These are phyloP conservation scores for Cardiocondyla obscurior DNA, from an alignment of 1,140 invertebrate genomes.

Conservation along the genomic window DNA sequence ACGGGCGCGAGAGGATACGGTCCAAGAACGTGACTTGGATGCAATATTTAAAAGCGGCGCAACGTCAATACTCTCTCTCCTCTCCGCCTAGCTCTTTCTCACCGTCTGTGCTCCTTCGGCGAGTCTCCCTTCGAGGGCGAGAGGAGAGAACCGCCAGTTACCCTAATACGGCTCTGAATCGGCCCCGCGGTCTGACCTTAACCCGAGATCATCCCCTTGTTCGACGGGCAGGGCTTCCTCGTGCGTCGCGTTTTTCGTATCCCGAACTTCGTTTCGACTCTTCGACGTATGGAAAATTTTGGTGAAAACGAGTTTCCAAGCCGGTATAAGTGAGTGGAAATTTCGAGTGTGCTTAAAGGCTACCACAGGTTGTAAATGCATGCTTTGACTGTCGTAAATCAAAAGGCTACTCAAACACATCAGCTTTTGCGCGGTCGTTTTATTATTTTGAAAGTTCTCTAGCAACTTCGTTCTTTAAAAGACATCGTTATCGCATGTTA, in stretches of 20 bases:
- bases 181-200: slow-evolving; percentile 72
- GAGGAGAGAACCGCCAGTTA: slow-evolving; percentile 17
- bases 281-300: slow-evolving; percentile 32
- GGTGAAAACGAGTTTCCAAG: neutral
- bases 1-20: slow-evolving; percentile 71
- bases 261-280: slow-evolving; percentile 60
- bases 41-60: slow-evolving; percentile 79
- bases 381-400: slow-evolving; percentile 21
- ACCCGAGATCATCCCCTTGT: slow-evolving; percentile 63
- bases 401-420: slow-evolving; percentile 32
- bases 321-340: neutral
- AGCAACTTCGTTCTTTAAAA: neutral
- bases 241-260: slow-evolving; percentile 35
- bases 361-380: neutral
- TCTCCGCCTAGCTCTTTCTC: slow-evolving; percentile 24
- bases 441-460: neutral
- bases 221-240: slow-evolving; percentile 3
- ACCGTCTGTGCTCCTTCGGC: neutral
- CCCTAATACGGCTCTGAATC: slow-evolving; percentile 56
- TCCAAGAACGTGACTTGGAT: slow-evolving; percentile 79
- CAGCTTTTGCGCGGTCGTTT: neutral
- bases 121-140: slow-evolving; percentile 27
- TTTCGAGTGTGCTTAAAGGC: slow-evolving; percentile 11
- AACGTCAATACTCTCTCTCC: slow-evolving; percentile 77
- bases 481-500: neutral